Base-by-base conservation (phyloP, 1,140 invertebrate species). In the Lineus longissimus region DNA sequence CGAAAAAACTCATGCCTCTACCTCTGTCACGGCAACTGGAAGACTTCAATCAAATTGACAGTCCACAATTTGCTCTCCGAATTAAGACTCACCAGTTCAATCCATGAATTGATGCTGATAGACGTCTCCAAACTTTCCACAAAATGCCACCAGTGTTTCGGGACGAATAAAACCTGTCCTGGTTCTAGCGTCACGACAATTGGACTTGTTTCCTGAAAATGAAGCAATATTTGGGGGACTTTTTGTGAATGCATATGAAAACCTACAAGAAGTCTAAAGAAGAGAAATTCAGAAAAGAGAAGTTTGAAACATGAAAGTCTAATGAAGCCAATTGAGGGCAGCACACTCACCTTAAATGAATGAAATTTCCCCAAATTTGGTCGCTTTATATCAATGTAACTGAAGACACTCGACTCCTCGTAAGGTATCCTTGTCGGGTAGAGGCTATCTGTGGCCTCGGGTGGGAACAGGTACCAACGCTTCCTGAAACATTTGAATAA, bases 371-470 rank as follows among this genome's bases (percentile, higher is more conserved):
- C 19, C 2, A 79, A 59, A 70, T 84, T 73, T 47, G 83, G 80
- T 51, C 67, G 74, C 76, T 58, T 88, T 86, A 77, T 86, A 86
- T 78, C 76, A 30, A 84, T 76, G 62, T 76, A 84, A 76, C 92
- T 95, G 78, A 95, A 98, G 25, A 98, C 86, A 82, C 93, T 97
- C 0, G 94, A 97, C 77, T 98, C 95, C 85, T 98, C 95, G 84
- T 94, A 98, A 17, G 95, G 95, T 63, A 97, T 85, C 76, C 95
- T 86, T 11, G 91, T 92, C 62, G 92, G 88, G 70, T 88, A 87
- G 62, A 97, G 80, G 55, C 68, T 70, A 63, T 86, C 75, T 45
- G 84, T 86, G 43, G 89, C 86, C 64, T 86, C 83, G 19, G 93
- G 93, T 17, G 93, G 90, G 82, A 95, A 97, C n/a, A 98, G 80